A percentile compares a stretch with the other conserved stretches of the same genome.
These are phyloP conservation scores for Monodelphis domestica DNA, from an alignment of 2,797 vertebrate species.

Conservation along the genomic window DNA sequence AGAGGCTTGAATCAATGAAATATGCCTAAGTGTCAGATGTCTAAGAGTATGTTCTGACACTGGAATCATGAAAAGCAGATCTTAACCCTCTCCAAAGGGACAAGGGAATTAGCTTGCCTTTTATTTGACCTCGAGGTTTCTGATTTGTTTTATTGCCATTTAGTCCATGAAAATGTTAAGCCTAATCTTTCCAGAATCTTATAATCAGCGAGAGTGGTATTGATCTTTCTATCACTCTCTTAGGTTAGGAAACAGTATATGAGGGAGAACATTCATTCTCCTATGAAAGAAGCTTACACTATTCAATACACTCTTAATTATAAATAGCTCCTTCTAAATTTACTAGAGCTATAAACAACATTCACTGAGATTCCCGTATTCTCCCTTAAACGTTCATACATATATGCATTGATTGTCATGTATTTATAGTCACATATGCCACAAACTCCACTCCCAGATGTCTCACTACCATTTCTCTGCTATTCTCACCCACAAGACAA, in stretches of 20 bases:
- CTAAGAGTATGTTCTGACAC: background rate
- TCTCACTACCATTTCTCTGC: slow-evolving; percentile 28
- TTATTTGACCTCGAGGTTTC: slow-evolving; percentile 66
- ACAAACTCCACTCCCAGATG: slow-evolving; percentile 62
- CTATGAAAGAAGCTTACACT: slow-evolving; percentile 28
- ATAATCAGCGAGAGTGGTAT: slow-evolving; percentile 64
- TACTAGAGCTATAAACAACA: slow-evolving; percentile 53
- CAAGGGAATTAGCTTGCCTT: slow-evolving; percentile 40
- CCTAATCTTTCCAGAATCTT: slow-evolving; percentile 51
- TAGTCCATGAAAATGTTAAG: slow-evolving; percentile 62
- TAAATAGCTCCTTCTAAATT: slow-evolving; percentile 64
- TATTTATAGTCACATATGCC: slow-evolving; percentile 53
- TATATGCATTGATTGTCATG: slow-evolving; percentile 50
- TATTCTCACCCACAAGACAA: slow-evolving; percentile 33
- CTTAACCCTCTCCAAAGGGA: background rate
- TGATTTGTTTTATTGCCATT: slow-evolving; percentile 64
- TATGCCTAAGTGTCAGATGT: background rate
- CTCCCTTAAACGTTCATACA: slow-evolving; percentile 5
- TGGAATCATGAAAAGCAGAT: background rate
- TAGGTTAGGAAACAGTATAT: slow-evolving; percentile 44
- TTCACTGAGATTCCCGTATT: background rate
- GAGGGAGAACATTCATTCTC: background rate
- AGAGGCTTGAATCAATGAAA: background rate
- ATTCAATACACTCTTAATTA: slow-evolving; percentile 63
- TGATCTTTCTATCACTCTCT: slow-evolving; percentile 56